Conservation (phyloP, 2,888 invertebrate species). For the Noctua comes region DNA sequence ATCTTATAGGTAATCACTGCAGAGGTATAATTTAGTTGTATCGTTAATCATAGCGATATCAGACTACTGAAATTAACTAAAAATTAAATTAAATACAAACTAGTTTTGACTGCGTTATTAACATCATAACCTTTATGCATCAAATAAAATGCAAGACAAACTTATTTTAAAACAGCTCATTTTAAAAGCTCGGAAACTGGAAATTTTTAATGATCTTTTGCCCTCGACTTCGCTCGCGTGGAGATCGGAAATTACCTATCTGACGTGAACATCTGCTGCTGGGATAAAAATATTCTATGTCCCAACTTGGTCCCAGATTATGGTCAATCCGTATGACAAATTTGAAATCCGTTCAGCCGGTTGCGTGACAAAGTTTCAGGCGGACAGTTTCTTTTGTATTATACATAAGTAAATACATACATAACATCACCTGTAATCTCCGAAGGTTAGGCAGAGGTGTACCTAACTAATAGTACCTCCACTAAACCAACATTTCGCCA, state of each 20-base stretch:
- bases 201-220: no score
- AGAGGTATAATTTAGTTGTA: neutral
- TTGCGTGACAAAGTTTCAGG: neutral
- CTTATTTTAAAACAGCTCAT: neutral
- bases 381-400: neutral
- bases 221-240: no score
- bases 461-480: no score
- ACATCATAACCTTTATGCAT: neutral
- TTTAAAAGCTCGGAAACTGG: neutral
- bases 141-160: neutral
- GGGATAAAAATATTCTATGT: neutral
- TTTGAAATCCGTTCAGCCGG: neutral
- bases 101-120: conserved; percentile 1
- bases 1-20: neutral
- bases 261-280: no score
- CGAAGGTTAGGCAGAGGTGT: no score
- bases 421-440: no score
- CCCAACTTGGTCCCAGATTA: neutral
- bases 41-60: neutral
- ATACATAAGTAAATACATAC: no score
- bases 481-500: neutral
- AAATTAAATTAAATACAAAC: conserved; percentile 1
- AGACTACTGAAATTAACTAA: neutral
- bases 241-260: no score
- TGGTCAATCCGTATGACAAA: neutral